phyloP scores from a whole-genome alignment of 2,888 invertebrate species.

The Drosophila barbarae region DNA sequence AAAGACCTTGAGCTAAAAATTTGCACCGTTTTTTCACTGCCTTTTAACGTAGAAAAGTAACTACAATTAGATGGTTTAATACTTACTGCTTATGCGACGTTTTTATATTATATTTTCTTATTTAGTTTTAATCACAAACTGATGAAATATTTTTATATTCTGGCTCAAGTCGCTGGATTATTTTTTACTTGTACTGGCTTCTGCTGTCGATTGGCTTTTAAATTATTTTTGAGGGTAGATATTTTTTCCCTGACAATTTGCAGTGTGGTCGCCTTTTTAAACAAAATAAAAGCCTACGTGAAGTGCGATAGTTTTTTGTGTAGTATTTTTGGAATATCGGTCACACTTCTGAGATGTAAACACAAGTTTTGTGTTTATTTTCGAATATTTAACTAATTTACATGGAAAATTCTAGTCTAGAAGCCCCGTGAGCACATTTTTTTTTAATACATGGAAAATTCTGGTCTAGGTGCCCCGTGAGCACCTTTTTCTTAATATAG shows the following conservation, averaged over 20 bases:
- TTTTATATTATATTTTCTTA: background rate
- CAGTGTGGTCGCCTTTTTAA: background rate
- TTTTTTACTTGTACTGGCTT: slow-evolving; percentile 1
- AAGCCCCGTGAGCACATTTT: too few species aligned
- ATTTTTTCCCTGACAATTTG: background rate
- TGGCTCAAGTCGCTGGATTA: background rate
- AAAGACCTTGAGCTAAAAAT: slow-evolving; percentile 16
- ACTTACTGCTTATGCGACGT: slow-evolving; percentile 17
- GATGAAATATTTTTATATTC: background rate
- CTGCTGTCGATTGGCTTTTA: slow-evolving; percentile 9
- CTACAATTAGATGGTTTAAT: background rate
- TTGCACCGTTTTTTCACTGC: background rate
- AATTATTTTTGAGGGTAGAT: background rate
- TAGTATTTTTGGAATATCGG: too few species aligned
- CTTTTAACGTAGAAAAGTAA: background rate
- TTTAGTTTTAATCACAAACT: slow-evolving; percentile 5
- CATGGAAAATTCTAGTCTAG: too few species aligned
- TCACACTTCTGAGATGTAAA: too few species aligned
- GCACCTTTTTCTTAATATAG: too few species aligned
- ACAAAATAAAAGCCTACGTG: background rate
- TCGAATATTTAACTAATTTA: too few species aligned
- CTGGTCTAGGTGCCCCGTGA: too few species aligned
- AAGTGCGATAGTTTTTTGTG: too few species aligned
- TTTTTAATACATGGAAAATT: too few species aligned
- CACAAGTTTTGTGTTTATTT: too few species aligned